Evolutionary conservation across 1,140 invertebrate genomes (phyloP).

Genomic region (Bombus cullumanus): DNA sequence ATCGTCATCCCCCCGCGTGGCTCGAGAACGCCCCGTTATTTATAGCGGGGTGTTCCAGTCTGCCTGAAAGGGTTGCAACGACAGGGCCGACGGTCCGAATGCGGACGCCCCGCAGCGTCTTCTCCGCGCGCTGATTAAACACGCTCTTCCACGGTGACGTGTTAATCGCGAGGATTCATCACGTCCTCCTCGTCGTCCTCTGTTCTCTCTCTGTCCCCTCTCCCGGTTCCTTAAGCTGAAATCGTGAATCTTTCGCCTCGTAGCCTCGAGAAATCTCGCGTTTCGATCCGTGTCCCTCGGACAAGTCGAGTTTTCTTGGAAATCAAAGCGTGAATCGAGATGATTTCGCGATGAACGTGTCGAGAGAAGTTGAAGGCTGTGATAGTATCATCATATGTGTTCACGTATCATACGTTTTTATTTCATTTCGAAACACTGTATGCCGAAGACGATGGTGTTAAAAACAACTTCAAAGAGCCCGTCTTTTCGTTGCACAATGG

Average conservation of each 20-base stretch:
- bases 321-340: not conserved
- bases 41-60: constrained; percentile 72
- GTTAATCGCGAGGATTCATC: constrained; percentile 79
- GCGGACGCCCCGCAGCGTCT: constrained; percentile 78
- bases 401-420: not conserved
- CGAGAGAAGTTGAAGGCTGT: not conserved
- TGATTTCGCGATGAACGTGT: not conserved
- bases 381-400: not conserved
- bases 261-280: not conserved
- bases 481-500: too few species aligned
- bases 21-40: constrained; percentile 73
- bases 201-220: constrained; percentile 38
- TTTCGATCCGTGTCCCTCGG: constrained; percentile 8
- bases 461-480: too few species aligned
- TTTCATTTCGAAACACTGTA: not conserved
- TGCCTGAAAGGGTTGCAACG: constrained; percentile 69
- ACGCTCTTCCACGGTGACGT: constrained; percentile 79
- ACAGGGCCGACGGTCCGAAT: constrained; percentile 70
- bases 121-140: constrained; percentile 78
- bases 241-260: not conserved
- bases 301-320: constrained; percentile 10
- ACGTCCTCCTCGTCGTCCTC: constrained; percentile 66
- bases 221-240: not conserved
- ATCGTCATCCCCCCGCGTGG: constrained; percentile 72
- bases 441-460: not conserved